Conservation (phyloP, 2,113 vertebrate species). For the Prinia subflava region DNA sequence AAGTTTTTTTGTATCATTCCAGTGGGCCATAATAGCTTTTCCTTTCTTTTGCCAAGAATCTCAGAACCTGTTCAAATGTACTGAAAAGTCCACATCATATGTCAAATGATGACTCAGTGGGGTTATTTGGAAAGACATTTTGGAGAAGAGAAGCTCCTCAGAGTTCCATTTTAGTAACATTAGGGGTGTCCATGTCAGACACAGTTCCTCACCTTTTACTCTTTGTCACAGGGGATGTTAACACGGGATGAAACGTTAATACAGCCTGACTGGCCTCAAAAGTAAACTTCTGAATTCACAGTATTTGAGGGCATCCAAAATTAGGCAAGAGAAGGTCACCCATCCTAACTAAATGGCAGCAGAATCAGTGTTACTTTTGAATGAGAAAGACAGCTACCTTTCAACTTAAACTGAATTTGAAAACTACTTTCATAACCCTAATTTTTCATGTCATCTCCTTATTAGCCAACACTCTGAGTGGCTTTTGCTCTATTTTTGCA, state of each 20-base stretch:
- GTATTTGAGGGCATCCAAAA: neutral
- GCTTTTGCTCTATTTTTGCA: slow-evolving; percentile 19
- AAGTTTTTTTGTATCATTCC: neutral
- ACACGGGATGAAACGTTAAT: neutral
- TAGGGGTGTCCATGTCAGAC: neutral
- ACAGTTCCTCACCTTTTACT: neutral
- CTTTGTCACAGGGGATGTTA: neutral
- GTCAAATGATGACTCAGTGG: neutral
- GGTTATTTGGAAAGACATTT: neutral
- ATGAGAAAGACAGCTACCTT: neutral
- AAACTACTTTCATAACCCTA: neutral
- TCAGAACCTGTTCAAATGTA: neutral
- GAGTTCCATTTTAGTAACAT: neutral
- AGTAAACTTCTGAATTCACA: neutral
- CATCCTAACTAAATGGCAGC: neutral
- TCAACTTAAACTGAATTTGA: neutral
- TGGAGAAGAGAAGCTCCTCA: neutral
- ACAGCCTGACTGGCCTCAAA: neutral
- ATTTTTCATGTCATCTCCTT: neutral
- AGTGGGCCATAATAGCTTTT: neutral
- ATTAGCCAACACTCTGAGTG: neutral
- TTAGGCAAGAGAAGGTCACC: neutral
- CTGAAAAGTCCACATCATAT: neutral
- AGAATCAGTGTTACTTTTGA: neutral
- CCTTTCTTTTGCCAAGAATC: neutral